Conservation (phyloP, 2,888 invertebrate genomes). For the Dolichomitus sp. region DNA sequence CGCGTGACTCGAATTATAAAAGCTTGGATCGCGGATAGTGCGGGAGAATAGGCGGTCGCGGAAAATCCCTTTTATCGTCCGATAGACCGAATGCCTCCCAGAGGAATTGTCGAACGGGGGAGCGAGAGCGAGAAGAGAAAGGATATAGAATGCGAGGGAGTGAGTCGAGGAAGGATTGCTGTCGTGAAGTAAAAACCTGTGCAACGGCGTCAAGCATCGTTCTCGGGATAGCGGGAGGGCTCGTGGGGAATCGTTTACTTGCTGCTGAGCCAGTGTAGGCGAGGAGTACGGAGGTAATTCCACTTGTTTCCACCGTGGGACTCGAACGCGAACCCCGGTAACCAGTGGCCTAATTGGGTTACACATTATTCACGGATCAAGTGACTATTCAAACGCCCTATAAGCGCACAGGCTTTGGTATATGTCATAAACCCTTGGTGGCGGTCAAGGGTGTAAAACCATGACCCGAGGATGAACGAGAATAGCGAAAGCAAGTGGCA, state of each 20-base stretch:
- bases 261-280: neutral
- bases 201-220: slow-evolving; percentile 7
- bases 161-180: slow-evolving; percentile 8
- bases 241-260: neutral
- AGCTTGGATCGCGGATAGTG: slow-evolving; percentile 3
- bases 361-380: slow-evolving; percentile 59
- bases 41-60: slow-evolving; percentile 9
- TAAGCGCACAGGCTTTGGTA: slow-evolving; percentile 12
- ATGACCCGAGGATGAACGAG: slow-evolving; percentile 37
- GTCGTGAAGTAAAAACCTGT: slow-evolving; percentile 27
- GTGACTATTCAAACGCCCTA: slow-evolving; percentile 52
- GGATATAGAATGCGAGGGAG: neutral
- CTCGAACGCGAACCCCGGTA: neutral
- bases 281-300: slow-evolving; percentile 27
- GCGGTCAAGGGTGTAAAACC: slow-evolving; percentile 51
- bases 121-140: neutral
- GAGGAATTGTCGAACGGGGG: slow-evolving; percentile 1
- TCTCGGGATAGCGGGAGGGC: neutral
- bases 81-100: slow-evolving; percentile 27
- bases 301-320: slow-evolving; percentile 27
- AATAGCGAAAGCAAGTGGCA: neutral
- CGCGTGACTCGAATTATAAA: slow-evolving; percentile 52
- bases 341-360: slow-evolving; percentile 47
- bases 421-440: slow-evolving; percentile 39
- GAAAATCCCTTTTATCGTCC: slow-evolving; percentile 53